These are phyloP conservation scores for Aphidius colemani DNA, from an alignment of 2,888 invertebrate species.

Conservation along the genomic window DNA sequence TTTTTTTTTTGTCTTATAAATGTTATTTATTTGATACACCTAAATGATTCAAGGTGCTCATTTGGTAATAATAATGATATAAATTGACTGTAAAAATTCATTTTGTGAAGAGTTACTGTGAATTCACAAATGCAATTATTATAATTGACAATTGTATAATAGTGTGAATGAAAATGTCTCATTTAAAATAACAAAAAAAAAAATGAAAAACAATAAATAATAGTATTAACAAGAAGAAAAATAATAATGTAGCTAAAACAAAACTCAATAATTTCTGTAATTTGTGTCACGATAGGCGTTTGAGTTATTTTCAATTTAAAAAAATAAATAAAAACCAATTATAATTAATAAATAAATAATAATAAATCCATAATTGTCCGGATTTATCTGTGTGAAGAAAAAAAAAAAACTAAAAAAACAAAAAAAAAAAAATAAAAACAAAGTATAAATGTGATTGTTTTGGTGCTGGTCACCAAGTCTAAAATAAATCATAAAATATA, in stretches of 20 bases:
- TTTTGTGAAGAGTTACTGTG: neutral
- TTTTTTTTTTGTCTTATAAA: too few relatives aligned
- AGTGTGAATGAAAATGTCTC: neutral
- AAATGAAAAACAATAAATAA: neutral
- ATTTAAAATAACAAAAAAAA: neutral
- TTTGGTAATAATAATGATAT: neutral
- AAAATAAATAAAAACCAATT: conserved; percentile 20
- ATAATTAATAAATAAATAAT: conserved; percentile 6
- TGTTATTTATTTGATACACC: neutral
- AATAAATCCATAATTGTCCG: conserved; percentile 27
- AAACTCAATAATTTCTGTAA: conserved; percentile 17
- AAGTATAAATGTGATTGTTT: conserved; percentile 45
- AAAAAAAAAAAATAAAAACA: conserved; percentile 19
- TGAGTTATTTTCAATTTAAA: conserved; percentile 6
- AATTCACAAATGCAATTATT: conserved; percentile 19
- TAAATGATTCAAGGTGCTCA: neutral
- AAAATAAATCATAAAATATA: conserved; percentile 38
- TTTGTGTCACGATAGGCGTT: conserved; percentile 21
- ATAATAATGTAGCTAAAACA: conserved; percentile 8
- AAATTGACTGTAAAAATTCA: neutral
- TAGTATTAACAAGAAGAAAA: conserved; percentile 7
- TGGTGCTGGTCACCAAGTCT: conserved; percentile 59
- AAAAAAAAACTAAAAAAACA: conserved; percentile 21
- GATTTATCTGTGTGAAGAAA: conserved; percentile 29
- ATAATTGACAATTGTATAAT: conserved; percentile 2